A percentile compares a stretch with the other conserved stretches of the same genome.
Evolutionary conservation across 2,113 vertebrate genomes (phyloP).

Genomic region (Podarcis raffonei): DNA sequence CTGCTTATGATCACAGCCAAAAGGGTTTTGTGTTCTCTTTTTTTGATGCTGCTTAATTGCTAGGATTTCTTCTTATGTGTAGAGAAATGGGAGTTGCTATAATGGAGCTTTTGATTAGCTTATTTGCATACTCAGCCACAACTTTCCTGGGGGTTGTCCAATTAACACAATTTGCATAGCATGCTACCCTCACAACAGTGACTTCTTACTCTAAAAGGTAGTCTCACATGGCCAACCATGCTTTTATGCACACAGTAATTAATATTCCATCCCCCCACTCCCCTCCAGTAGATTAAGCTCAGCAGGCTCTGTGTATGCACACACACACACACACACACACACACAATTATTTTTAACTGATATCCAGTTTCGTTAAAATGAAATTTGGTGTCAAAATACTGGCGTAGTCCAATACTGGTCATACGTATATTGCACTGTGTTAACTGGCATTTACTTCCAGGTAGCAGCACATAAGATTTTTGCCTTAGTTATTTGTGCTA

Average conservation of each 20-base stretch:
- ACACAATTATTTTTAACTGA: too few relatives aligned
- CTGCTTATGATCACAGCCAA: conserved; percentile 11
- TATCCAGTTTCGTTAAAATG: not conserved
- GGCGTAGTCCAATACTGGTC: not conserved
- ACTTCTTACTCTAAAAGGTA: not conserved
- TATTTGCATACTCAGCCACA: conserved; percentile 12
- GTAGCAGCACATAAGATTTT: not conserved
- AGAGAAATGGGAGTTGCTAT: conserved; percentile 9
- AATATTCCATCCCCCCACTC: not conserved
- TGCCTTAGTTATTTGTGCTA: not conserved
- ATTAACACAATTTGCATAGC: conserved; percentile 15
- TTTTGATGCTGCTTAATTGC: not conserved
- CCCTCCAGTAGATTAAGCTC: not conserved
- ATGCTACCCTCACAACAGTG: not conserved
- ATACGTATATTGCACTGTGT: not conserved
- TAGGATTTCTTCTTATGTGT: conserved; percentile 5
- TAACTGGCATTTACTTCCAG: not conserved
- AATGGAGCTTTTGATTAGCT: conserved; percentile 12
- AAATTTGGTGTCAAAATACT: not conserved
- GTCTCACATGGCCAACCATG: not conserved
- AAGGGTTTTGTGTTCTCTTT: not conserved
- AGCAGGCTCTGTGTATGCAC: not conserved
- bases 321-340: not conserved
- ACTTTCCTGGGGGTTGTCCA: conserved; percentile 28
- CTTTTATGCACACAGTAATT: not conserved